These are phyloP conservation scores for Trichechus manatus DNA, from an alignment of 2,113 vertebrate genomes.

Conservation along the genomic window DNA sequence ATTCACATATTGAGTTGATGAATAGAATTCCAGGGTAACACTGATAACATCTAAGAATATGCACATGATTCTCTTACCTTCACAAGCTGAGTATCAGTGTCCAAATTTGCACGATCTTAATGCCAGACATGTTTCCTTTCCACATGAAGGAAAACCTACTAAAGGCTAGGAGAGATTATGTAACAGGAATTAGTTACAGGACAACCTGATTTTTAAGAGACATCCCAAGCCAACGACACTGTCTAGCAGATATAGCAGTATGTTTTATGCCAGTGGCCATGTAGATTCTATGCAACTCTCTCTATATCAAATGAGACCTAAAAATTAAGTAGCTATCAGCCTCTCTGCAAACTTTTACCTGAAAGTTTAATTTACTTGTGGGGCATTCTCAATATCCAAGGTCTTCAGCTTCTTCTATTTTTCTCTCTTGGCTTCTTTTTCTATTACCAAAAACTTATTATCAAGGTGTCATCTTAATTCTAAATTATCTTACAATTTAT, in stretches of 20 bases:
- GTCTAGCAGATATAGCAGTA: background rate
- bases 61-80: background rate
- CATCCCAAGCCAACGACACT: background rate
- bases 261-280: background rate
- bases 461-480: conserved; percentile 44
- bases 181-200: background rate
- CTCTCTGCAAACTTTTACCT: background rate
- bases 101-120: background rate
- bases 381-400: background rate
- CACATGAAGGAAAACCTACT: background rate
- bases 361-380: background rate
- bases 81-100: background rate
- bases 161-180: background rate
- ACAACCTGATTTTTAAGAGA: background rate
- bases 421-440: background rate
- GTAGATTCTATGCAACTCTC: background rate
- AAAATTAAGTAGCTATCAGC: background rate
- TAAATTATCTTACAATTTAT: conserved; percentile 8
- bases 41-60: background rate
- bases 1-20: background rate
- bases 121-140: conserved; percentile 37
- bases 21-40: conserved; percentile 1
- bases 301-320: background rate
- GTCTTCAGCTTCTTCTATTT: background rate
- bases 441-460: background rate